A percentile compares a stretch with the other conserved stretches of the same genome.
These are phyloP conservation scores for Yponomeuta cagnagella DNA, from an alignment of 2,888 invertebrate species.

Conservation along the genomic window DNA sequence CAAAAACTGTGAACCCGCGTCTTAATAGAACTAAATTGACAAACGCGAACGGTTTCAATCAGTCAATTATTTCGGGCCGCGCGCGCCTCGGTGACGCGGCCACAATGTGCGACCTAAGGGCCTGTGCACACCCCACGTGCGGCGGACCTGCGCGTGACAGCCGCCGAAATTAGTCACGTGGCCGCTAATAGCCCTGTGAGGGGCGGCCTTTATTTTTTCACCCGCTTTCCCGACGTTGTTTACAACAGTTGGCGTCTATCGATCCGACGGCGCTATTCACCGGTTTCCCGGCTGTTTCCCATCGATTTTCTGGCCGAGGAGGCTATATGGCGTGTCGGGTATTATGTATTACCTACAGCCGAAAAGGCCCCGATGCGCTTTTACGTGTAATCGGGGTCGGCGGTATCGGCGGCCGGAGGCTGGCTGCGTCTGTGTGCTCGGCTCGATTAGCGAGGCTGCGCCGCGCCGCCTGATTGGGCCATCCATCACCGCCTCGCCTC, in stretches of 20 bases:
- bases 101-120: slow-evolving; percentile 10
- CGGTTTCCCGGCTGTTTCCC: slow-evolving; percentile 56
- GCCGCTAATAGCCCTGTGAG: slow-evolving; percentile 59
- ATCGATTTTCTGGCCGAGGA: slow-evolving; percentile 47
- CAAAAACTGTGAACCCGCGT: background rate
- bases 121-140: slow-evolving; percentile 3
- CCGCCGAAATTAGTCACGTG: slow-evolving; percentile 74
- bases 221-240: slow-evolving; percentile 45
- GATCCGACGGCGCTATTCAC: slow-evolving; percentile 62
- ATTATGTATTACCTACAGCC: slow-evolving; percentile 39
- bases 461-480: slow-evolving; percentile 74
- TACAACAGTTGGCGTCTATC: slow-evolving; percentile 72
- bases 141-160: slow-evolving; percentile 59
- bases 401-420: slow-evolving; percentile 26
- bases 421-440: slow-evolving; percentile 50
- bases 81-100: background rate
- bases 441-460: slow-evolving; percentile 69
- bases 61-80: slow-evolving; percentile 12
- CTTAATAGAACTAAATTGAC: slow-evolving; percentile 14
- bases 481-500: slow-evolving; percentile 68
- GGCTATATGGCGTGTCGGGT: slow-evolving; percentile 24
- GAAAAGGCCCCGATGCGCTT: slow-evolving; percentile 53
- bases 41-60: slow-evolving; percentile 10
- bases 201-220: slow-evolving; percentile 58
- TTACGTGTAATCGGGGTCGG: slow-evolving; percentile 43